Evolutionary conservation across 2,888 invertebrate genomes (phyloP), one percentile per base, ranked within the genome.

Genomic region (Calephelis perditalis): DNA sequence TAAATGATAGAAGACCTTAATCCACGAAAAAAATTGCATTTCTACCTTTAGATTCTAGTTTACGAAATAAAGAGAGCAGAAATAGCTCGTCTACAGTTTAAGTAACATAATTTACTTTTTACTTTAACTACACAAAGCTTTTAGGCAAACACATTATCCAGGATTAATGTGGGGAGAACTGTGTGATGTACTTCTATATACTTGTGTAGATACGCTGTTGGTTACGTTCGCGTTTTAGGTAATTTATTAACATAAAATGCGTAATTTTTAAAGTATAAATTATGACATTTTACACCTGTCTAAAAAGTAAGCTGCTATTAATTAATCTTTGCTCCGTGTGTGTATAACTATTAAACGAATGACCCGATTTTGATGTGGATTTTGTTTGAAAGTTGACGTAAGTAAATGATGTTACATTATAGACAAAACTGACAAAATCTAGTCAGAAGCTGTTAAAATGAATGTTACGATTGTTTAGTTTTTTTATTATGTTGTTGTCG

Each of bases 101-200:
- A 60, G 59, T 60, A 60, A 60, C 60, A 60, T 56, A 60, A 60
- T 60, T 60, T 60, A 60, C 60, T 60, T 60, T 60, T 60, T 61
- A 62, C 62, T 62, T 64, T 66, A 80, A 84, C 79, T 80, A 76
- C 79, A 70, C 71, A 80, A 86, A 82, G 84, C 85, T 86, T 84
- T 85, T 81, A 86, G 81, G 78, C 77, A 71, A 73, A 79, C 80
- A 79, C 73, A 78, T 77, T 78, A 69, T 69, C 68, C 65, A 69
- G 74, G 75, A 78, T 81, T 79, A 77, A 74, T 78, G 73, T 69
- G 73, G 71, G 68, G 72, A 71, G 68, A 70, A 64, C 68, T 71
- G 70, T 73, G 72, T 70, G 45, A 60, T 46, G 40, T 60, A 43
- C 46, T 60, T 56, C 37, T 43, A 15, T 56, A 37, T 56, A 46